These are phyloP conservation scores for Porites rus DNA, from an alignment of 92 coral and sea anemone species.

Conservation along the genomic window DNA sequence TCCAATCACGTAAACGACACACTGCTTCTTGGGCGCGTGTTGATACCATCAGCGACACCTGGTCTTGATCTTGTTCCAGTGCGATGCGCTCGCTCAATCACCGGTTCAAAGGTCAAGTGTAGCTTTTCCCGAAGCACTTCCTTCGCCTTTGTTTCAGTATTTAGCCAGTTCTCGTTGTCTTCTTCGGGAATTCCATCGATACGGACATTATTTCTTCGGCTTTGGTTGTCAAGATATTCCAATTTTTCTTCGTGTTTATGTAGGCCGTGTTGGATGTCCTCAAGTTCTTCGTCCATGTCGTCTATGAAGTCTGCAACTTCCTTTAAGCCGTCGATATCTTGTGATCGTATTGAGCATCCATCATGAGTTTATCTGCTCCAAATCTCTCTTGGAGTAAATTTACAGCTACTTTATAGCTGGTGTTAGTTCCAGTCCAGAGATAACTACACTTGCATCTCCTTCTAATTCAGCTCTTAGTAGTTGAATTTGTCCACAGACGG, in stretches of 20 bases:
- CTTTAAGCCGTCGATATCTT: conserved; percentile 20
- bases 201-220: neutral
- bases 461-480: conserved; percentile 24
- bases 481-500: conserved; percentile 36
- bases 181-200: neutral
- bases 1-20: no score
- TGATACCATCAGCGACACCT: neutral
- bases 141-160: neutral
- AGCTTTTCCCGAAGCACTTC: no score
- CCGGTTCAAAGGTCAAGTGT: neutral
- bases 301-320: conserved; percentile 28
- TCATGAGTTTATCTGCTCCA: conserved; percentile 19
- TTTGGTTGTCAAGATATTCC: neutral
- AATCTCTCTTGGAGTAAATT: conserved; percentile 33
- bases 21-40: no score
- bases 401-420: conserved; percentile 22
- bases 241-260: no score
- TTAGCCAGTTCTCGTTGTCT: neutral
- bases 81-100: neutral
- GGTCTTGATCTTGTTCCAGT: neutral
- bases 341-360: conserved; percentile 13
- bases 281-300: conserved; percentile 9
- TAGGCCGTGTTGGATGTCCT: no score
- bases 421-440: conserved; percentile 41
- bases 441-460: conserved; percentile 11